These are phyloP conservation scores for Saturnia japonica DNA, from an alignment of 2,888 invertebrate genomes.

Conservation along the genomic window DNA sequence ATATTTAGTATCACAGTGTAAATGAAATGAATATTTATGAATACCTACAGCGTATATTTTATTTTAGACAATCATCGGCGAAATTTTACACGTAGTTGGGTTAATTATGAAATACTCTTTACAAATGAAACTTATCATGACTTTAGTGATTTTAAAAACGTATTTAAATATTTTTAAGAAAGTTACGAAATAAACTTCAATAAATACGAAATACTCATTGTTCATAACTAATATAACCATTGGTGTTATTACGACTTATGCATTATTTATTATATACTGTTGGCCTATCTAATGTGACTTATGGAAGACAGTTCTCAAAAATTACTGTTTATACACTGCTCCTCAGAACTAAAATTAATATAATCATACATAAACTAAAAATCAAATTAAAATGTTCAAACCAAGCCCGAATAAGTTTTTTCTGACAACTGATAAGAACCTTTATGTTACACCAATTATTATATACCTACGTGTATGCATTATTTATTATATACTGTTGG, in stretches of 20 bases:
- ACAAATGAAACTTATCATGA: background rate
- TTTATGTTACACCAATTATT: too few species aligned
- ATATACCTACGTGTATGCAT: too few species aligned
- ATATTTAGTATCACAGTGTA: constrained; percentile 14
- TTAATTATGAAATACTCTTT: background rate
- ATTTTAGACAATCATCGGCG: background rate
- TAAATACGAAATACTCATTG: too few species aligned
- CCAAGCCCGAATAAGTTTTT: too few species aligned
- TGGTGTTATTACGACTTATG: too few species aligned
- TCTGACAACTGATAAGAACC: too few species aligned
- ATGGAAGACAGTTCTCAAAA: background rate
- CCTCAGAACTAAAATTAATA: background rate
- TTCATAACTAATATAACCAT: too few species aligned
- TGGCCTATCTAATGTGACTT: background rate
- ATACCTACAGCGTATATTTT: background rate
- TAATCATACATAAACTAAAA: background rate
- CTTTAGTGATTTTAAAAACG: background rate
- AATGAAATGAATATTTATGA: background rate
- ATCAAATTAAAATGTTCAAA: background rate
- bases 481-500: too few species aligned
- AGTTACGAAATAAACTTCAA: background rate
- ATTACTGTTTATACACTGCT: background rate
- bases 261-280: too few species aligned
- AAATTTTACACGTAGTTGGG: background rate
- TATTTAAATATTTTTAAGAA: background rate